Percentiles rank a stretch among this genome's conserved stretches.
Evolutionary conservation across 2,797 vertebrate species (phyloP).

Genomic region (Sebastolobus altivelis): DNA sequence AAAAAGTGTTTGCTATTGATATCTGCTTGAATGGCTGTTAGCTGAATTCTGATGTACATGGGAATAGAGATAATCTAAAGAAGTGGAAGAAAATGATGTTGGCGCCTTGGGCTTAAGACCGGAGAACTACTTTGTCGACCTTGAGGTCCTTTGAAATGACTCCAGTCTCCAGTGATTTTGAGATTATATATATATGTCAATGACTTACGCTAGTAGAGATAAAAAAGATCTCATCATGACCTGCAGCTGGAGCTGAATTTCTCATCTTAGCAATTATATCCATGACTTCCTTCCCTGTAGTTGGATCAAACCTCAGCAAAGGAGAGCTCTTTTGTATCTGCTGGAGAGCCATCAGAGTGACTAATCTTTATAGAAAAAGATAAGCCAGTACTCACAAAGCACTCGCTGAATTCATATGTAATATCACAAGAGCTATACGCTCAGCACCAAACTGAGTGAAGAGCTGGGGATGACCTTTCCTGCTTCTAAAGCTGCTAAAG

Average conservation of each 20-base stretch:
- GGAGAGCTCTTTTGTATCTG: conserved; percentile 63
- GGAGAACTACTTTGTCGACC: conserved; percentile 34
- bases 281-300: conserved; percentile 56
- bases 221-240: conserved; percentile 63
- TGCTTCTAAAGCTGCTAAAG: conserved; percentile 36
- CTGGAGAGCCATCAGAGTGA: conserved; percentile 59
- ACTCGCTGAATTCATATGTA: conserved; percentile 41
- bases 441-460: conserved; percentile 5
- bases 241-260: conserved; percentile 61
- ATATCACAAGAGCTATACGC: conserved; percentile 44
- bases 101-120: conserved; percentile 11
- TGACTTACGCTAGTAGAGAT: conserved; percentile 42
- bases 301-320: conserved; percentile 49
- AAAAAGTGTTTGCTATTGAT: neutral
- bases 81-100: conserved; percentile 12
- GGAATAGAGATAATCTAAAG: conserved; percentile 19
- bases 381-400: conserved; percentile 65
- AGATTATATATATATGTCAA: conserved; percentile 56
- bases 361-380: conserved; percentile 68
- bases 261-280: conserved; percentile 68
- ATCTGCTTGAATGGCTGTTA: neutral
- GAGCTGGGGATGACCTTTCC: conserved; percentile 27
- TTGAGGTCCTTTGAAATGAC: conserved; percentile 47
- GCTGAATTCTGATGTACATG: neutral
- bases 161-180: conserved; percentile 49